Evolutionary conservation across 2,113 vertebrate species (phyloP).

Genomic region (Prietella phreatophila): DNA sequence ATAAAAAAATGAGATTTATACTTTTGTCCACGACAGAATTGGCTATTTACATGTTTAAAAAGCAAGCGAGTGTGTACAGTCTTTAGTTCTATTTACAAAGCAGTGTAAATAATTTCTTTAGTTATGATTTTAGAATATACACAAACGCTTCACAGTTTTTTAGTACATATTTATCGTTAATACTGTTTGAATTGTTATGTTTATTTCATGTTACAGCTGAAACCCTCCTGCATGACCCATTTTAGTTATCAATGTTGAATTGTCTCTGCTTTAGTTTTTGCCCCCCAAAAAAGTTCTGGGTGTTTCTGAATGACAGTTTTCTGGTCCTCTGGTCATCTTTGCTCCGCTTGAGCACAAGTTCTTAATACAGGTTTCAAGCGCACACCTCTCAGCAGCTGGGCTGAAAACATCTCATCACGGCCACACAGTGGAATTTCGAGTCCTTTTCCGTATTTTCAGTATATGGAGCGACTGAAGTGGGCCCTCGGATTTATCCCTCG

Average conservation of each 20-base stretch:
- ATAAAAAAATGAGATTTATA: conserved; percentile 85
- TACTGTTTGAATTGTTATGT: conserved; percentile 57
- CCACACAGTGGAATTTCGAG: conserved; percentile 25
- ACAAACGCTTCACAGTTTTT: conserved; percentile 93
- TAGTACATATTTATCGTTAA: conserved; percentile 70
- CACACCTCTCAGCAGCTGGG: conserved; percentile 36
- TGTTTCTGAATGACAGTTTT: conserved; percentile 71
- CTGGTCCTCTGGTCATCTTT: conserved; percentile 64
- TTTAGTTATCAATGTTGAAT: conserved; percentile 75
- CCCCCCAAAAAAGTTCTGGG: conserved; percentile 50
- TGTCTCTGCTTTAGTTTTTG: conserved; percentile 65
- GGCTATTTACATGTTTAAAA: conserved; percentile 94
- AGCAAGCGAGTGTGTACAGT: conserved; percentile 94
- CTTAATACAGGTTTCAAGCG: conserved; percentile 22
- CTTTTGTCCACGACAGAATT: conserved; percentile 81
- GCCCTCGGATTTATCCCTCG: not conserved
- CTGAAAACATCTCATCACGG: conserved; percentile 38
- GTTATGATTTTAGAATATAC: conserved; percentile 87
- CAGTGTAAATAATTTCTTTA: conserved; percentile 81
- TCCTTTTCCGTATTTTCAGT: conserved; percentile 19
- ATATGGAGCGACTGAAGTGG: conserved; percentile 11
- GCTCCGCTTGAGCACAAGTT: conserved; percentile 23
- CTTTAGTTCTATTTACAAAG: conserved; percentile 71
- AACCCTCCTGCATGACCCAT: conserved; percentile 63
- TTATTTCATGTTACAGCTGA: conserved; percentile 70